Conservation (phyloP, 2,888 invertebrate genomes). For the Euplexia lucipara region DNA sequence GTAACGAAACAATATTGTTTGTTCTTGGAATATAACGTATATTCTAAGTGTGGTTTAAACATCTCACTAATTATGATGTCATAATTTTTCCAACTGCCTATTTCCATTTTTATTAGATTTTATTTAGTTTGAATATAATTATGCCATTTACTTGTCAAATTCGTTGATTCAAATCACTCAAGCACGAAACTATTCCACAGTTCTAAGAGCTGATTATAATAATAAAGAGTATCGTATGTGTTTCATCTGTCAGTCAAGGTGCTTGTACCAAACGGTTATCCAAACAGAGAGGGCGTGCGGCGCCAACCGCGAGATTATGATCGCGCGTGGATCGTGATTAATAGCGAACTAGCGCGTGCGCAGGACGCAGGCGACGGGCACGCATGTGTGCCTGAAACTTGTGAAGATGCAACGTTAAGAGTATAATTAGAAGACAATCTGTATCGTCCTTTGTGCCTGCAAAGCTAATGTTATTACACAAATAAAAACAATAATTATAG, state of each 20-base stretch:
- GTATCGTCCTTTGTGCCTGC: slow-evolving; percentile 23
- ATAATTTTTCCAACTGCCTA: background rate
- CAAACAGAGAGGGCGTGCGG: slow-evolving; percentile 85
- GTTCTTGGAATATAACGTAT: slow-evolving; percentile 11
- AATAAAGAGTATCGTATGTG: slow-evolving; percentile 54
- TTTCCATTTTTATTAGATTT: background rate
- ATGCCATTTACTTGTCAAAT: slow-evolving; percentile 19
- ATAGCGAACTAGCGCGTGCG: slow-evolving; percentile 81
- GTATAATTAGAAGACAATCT: slow-evolving; percentile 53
- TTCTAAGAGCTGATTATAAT: slow-evolving; percentile 43
- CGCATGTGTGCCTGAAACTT: slow-evolving; percentile 49
- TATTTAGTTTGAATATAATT: slow-evolving; percentile 3
- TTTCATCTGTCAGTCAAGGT: slow-evolving; percentile 66
- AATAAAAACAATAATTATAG: background rate
- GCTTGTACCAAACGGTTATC: slow-evolving; percentile 86
- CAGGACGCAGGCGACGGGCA: slow-evolving; percentile 52
- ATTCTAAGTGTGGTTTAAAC: slow-evolving; percentile 4
- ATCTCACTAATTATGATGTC: background rate
- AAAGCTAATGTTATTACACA: background rate
- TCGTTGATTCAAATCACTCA: slow-evolving; percentile 31
- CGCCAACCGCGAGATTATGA: slow-evolving; percentile 86
- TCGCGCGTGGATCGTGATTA: slow-evolving; percentile 86
- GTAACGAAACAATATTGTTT: slow-evolving; percentile 47
- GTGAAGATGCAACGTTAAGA: slow-evolving; percentile 39
- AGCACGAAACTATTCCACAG: slow-evolving; percentile 8